Conservation (phyloP, 2,113 vertebrate genomes). For the Eurystomus gularis region DNA sequence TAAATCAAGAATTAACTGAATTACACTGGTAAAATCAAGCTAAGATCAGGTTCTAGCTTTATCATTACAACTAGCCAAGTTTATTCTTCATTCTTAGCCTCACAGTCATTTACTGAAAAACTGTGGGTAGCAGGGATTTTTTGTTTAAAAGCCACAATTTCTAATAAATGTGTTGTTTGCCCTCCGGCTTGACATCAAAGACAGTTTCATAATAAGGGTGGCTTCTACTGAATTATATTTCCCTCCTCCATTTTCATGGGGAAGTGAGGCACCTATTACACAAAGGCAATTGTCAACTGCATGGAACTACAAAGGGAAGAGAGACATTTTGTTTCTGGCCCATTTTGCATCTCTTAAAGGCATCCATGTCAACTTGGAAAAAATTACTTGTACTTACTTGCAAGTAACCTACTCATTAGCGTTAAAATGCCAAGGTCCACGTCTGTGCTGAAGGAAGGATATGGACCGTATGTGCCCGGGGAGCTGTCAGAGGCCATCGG, state of each 20-base stretch:
- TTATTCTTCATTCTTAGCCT: neutral
- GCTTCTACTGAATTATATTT: slow-evolving; percentile 11
- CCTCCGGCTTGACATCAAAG: slow-evolving; percentile 28
- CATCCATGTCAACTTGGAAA: neutral
- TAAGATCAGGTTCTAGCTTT: neutral
- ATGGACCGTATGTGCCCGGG: rapidly evolving
- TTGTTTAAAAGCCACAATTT: slow-evolving; percentile 22
- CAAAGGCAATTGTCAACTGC: neutral
- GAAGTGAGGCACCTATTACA: neutral
- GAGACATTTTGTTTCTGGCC: rapidly evolving
- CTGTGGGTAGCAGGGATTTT: neutral
- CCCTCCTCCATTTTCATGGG: neutral
- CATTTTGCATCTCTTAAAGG: neutral
- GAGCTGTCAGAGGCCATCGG: neutral
- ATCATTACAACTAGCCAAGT: neutral
- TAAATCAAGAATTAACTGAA: neutral
- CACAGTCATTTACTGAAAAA: neutral
- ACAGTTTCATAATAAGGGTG: neutral
- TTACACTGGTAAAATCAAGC: neutral
- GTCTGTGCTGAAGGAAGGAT: neutral
- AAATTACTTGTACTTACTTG: neutral
- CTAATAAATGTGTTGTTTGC: neutral
- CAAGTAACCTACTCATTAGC: neutral
- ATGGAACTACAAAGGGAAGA: neutral
- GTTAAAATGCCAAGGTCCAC: neutral